phyloP scores from a whole-genome alignment of 2,888 invertebrate species.

The Microctonus aethiopoides region DNA sequence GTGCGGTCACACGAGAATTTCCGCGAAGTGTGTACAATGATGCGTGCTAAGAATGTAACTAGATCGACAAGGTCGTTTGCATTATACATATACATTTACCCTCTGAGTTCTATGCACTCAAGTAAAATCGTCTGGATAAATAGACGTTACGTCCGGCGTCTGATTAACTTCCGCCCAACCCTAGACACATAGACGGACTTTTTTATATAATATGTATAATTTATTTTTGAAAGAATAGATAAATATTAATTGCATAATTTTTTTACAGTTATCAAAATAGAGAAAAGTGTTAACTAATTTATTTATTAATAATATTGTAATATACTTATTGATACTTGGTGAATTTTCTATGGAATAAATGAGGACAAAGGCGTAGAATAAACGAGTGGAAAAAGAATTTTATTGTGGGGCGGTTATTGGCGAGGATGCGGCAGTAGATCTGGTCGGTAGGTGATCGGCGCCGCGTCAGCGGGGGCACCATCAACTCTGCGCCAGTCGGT shows the following conservation, averaged over 20 bases:
- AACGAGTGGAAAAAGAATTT: conserved; percentile 23
- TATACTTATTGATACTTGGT: too few species aligned
- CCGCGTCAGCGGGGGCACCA: conserved; percentile 28
- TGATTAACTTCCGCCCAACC: conserved; percentile 53
- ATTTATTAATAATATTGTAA: too few species aligned
- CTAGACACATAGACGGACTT: conserved; percentile 29
- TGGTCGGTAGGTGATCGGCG: conserved; percentile 31
- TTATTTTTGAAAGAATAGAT: conserved; percentile 30
- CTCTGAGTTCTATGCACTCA: conserved; percentile 38
- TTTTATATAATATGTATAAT: conserved; percentile 18
- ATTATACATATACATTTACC: conserved; percentile 5
- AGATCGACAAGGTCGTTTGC: conserved; percentile 58
- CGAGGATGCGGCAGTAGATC: conserved; percentile 13
- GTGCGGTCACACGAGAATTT: conserved; percentile 45
- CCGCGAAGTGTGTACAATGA: conserved; percentile 53
- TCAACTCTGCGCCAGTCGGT: conserved; percentile 3
- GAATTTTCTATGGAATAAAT: too few species aligned
- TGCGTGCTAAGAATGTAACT: conserved; percentile 57
- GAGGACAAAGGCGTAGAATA: background rate
- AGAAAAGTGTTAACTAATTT: too few species aligned
- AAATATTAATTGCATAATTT: background rate
- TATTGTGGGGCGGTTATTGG: conserved; percentile 1
- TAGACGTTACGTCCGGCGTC: conserved; percentile 52
- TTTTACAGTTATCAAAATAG: too few species aligned
- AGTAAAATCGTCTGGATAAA: conserved; percentile 28